phyloP scores from a whole-genome alignment of 2,113 vertebrate genomes.

The Hipposideros armiger region DNA sequence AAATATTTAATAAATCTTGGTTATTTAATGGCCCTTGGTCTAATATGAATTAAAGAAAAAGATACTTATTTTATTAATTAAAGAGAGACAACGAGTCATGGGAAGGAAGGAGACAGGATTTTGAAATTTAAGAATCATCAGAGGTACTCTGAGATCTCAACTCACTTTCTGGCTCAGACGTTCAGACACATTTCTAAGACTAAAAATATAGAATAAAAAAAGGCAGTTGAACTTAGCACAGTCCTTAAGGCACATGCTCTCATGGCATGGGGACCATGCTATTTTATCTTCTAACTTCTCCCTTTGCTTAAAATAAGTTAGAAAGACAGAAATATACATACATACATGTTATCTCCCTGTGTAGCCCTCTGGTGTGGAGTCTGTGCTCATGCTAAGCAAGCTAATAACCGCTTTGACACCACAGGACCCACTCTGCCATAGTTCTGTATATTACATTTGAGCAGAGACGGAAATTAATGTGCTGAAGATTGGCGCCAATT shows the following conservation, averaged over 20 bases:
- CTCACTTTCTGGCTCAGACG: background rate
- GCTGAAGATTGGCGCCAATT: background rate
- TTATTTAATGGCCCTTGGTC: background rate
- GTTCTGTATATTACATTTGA: background rate
- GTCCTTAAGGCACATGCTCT: background rate
- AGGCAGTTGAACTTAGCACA: background rate
- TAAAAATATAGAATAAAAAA: background rate
- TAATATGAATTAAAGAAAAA: slow-evolving; percentile 23
- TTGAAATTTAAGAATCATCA: background rate
- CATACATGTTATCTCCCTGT: accelerated
- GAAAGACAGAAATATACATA: background rate
- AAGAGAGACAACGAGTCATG: background rate
- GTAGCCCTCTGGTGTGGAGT: background rate
- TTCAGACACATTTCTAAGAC: background rate
- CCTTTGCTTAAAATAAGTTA: background rate
- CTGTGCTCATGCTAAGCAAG: accelerated
- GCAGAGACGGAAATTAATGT: background rate
- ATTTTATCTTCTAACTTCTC: background rate
- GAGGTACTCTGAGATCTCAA: background rate
- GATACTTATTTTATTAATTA: slow-evolving; percentile 3
- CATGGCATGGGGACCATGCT: background rate
- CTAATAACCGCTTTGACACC: background rate
- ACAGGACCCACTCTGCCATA: background rate
- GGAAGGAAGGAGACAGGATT: background rate
- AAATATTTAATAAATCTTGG: slow-evolving; percentile 17